Conservation (phyloP, 2,797 vertebrate genomes). For the Brotula barbata region DNA sequence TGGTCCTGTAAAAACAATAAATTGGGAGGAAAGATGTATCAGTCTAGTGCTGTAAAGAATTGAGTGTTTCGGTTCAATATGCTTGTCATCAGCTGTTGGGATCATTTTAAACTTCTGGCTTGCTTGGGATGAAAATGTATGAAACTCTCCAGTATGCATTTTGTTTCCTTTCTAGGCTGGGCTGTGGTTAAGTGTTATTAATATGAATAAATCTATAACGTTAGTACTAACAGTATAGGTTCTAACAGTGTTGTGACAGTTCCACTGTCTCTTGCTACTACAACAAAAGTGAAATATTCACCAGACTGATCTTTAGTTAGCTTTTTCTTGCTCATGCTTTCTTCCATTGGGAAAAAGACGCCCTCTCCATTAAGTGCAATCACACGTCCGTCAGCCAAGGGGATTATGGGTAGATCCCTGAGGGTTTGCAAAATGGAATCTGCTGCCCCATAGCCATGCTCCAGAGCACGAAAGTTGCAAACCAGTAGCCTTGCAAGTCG, state of each 20-base stretch:
- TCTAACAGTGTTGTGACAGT: no score
- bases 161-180: no score
- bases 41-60: no score
- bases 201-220: no score
- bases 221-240: no score
- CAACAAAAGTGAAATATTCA: constrained; percentile 41
- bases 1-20: constrained; percentile 47
- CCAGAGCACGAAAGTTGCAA: constrained; percentile 81
- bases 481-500: constrained; percentile 79
- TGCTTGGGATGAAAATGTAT: no score
- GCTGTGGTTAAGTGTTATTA: no score
- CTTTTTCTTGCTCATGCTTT: constrained; percentile 60
- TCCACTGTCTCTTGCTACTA: no score
- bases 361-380: constrained; percentile 72
- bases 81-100: no score
- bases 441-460: constrained; percentile 77
- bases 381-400: constrained; percentile 77
- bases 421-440: constrained; percentile 74
- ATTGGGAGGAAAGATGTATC: not conserved
- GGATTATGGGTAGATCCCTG: constrained; percentile 78
- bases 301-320: constrained; percentile 46
- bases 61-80: no score
- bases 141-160: no score
- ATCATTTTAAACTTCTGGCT: no score
- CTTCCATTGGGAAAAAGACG: constrained; percentile 80